Base-by-base conservation (phyloP, 2,113 vertebrate species). In the Psilopogon haemacephalus region DNA sequence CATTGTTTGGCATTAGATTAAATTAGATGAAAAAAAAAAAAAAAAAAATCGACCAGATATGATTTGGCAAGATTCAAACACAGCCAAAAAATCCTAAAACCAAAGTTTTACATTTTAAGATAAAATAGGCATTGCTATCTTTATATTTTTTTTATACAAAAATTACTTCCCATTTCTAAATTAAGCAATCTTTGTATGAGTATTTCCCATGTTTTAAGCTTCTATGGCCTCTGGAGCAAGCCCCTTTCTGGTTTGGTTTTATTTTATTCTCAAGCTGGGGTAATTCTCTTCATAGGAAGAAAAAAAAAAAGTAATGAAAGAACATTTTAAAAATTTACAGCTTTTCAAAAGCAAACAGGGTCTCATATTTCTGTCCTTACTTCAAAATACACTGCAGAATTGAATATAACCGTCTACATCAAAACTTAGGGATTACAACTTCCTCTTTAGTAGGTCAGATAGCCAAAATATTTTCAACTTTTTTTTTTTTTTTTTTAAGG, bases 371-470 rank as follows among this genome's bases (percentile, higher is more conserved):
- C 28, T 52, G 14, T 20, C 12, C 56, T 77, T 20, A 11, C 27
- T 76, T 84, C n/a, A 42, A 52, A 23, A 58, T 32, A 35, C 15
- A 30, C 23, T 18, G 46, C 18, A 87, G n/a, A 86, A 74, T 1
- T 55, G 10, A 60, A 4, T 23, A 27, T 9, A 63, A 37, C 0
- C 2, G 2, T 48, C 50, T 55, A n/a, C 1, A 6, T 18, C 7
- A 83, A 79, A 76, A 64, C 3, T 44, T 48, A 21, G 13, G 18
- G 8, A 79, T 50, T 71, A n/a, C 18, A 50, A 23, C 15, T 73
- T 11, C 12, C 65, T 65, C 37, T 80, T 71, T 23, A 5, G 26
- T 26, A 62, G 23, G 6, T 37, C 65, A 37, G 19, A 52, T 12
- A 5, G 56, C 12, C 59, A 35, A 50, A n/a, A 11, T 37, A 55